Conservation (phyloP, 2,113 vertebrate genomes). For the Anoplopoma fimbria region DNA sequence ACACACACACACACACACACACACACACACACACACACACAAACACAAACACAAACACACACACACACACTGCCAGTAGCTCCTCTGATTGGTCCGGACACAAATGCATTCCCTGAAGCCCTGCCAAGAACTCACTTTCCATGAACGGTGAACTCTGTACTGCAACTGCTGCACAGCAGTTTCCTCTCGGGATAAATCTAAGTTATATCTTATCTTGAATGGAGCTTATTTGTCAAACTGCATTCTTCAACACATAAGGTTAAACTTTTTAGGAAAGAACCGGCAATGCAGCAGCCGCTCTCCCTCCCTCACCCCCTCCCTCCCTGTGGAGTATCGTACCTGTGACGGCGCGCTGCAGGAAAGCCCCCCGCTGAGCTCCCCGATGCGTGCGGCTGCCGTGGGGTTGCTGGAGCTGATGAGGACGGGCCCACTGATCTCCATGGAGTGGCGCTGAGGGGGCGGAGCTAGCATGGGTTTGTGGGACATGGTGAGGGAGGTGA, state of each 20-base stretch:
- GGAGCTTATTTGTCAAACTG: not conserved
- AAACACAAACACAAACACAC: not conserved
- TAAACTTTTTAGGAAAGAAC: not conserved
- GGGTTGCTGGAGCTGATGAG: constrained; percentile 99
- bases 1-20: not conserved
- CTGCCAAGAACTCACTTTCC: not conserved
- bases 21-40: no score
- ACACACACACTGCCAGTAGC: not conserved
- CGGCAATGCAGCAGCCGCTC: not conserved
- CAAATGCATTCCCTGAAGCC: not conserved
- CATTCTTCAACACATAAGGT: constrained; percentile 8
- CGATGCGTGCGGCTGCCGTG: constrained; percentile 94
- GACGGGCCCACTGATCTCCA: constrained; percentile 98
- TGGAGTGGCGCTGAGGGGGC: constrained; percentile 95
- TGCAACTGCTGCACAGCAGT: not conserved
- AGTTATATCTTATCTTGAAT: not conserved
- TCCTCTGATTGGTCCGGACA: not conserved
- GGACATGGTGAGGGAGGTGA: constrained; percentile 98
- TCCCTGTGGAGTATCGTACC: constrained; percentile 78
- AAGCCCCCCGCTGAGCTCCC: constrained; percentile 92
- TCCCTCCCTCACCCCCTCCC: not conserved
- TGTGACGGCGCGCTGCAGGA: constrained; percentile 98
- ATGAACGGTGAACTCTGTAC: not conserved
- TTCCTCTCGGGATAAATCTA: not conserved
- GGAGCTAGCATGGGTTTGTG: constrained; percentile 93